A percentile compares a stretch with the other conserved stretches of the same genome.
Conservation (phyloP, 1,140 invertebrate species). For the Orussus abietinus region DNA sequence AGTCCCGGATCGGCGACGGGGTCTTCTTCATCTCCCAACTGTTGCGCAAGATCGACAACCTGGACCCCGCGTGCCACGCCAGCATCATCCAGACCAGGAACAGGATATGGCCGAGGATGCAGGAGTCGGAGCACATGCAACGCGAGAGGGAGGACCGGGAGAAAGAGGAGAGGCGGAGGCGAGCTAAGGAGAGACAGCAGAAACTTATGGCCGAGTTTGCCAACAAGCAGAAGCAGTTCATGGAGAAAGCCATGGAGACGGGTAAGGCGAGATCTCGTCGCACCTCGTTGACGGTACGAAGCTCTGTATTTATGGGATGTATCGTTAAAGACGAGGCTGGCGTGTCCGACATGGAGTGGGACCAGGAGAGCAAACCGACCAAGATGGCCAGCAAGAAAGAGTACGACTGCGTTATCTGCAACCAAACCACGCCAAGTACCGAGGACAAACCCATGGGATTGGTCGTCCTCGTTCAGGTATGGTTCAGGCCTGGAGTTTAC, state of each 20-base stretch:
- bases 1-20: conserved; percentile 78
- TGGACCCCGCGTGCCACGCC: conserved; percentile 67
- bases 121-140: conserved; percentile 72
- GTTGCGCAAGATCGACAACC: conserved; percentile 66
- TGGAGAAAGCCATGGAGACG: conserved; percentile 77
- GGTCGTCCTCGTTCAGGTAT: conserved; percentile 79
- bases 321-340: conserved; percentile 56
- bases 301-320: too few relatives aligned
- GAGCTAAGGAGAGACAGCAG: conserved; percentile 84
- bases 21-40: conserved; percentile 79
- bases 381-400: conserved; percentile 63
- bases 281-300: too few relatives aligned
- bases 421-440: conserved; percentile 80
- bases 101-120: conserved; percentile 72
- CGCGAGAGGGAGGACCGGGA: conserved; percentile 69
- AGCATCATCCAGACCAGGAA: conserved; percentile 65
- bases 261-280: too few relatives aligned
- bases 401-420: conserved; percentile 96
- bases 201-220: conserved; percentile 92
- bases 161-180: conserved; percentile 74
- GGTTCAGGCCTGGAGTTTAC: too few relatives aligned
- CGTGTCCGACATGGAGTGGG: conserved; percentile 64
- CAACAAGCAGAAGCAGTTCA: conserved; percentile 85
- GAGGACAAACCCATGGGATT: conserved; percentile 85
- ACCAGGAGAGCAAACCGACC: conserved; percentile 56